A percentile compares a stretch with the other conserved stretches of the same genome.
phyloP scores from a whole-genome alignment of 2,888 invertebrate species.

The Drosophila testacea region DNA sequence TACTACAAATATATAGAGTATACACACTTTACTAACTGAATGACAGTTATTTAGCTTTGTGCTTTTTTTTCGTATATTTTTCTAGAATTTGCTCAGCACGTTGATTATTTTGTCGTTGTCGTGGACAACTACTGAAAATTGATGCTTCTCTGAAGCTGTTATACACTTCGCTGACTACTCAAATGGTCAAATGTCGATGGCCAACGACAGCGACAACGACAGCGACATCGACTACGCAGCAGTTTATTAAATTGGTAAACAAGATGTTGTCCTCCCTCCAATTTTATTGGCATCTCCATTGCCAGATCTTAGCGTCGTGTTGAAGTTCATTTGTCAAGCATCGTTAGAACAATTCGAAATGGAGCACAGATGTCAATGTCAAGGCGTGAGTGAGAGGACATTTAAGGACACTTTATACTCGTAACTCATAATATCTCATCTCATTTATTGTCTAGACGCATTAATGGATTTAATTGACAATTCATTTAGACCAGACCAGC shows the following conservation, averaged over 20 bases:
- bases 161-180: slow-evolving; percentile 62
- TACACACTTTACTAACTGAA: neutral
- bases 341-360: slow-evolving; percentile 18
- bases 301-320: slow-evolving; percentile 6
- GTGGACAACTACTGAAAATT: slow-evolving; percentile 73
- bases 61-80: slow-evolving; percentile 41
- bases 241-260: slow-evolving; percentile 76
- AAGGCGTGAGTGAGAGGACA: slow-evolving; percentile 32
- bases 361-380: slow-evolving; percentile 24
- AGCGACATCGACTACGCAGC: slow-evolving; percentile 49
- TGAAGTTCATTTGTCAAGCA: slow-evolving; percentile 59
- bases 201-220: slow-evolving; percentile 34
- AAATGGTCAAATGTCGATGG: slow-evolving; percentile 48
- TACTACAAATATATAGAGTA: neutral
- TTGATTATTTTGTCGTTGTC: slow-evolving; percentile 65
- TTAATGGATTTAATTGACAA: slow-evolving; percentile 62
- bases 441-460: slow-evolving; percentile 64
- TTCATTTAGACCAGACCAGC: slow-evolving; percentile 28
- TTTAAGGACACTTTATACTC: slow-evolving; percentile 27
- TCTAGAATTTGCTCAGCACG: slow-evolving; percentile 43
- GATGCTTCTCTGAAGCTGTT: slow-evolving; percentile 53
- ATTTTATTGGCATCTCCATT: neutral
- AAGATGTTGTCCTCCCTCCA: slow-evolving; percentile 22
- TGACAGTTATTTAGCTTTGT: slow-evolving; percentile 1
- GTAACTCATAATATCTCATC: slow-evolving; percentile 14